phyloP scores from a whole-genome alignment of 2,888 invertebrate genomes.

The Plemyria rubiginata region DNA sequence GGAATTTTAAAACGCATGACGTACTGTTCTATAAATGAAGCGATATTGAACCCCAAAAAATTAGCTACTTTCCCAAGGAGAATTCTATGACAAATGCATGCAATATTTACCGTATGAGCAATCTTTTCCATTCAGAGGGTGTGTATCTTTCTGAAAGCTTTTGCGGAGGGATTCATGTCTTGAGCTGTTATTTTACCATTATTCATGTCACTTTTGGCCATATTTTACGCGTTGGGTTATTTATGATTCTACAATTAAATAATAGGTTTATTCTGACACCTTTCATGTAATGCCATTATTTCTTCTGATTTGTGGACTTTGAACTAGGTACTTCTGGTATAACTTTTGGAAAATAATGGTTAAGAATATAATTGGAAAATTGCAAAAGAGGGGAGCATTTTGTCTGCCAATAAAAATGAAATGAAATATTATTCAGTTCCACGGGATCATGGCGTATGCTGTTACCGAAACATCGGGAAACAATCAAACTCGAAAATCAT shows the following conservation, averaged over 20 bases:
- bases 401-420: no score
- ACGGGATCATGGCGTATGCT: no score
- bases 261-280: constrained; percentile 20
- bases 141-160: constrained; percentile 34
- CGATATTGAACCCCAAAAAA: background rate
- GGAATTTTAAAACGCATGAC: no score
- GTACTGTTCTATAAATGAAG: background rate
- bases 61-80: background rate
- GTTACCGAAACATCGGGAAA: no score
- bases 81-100: constrained; percentile 5
- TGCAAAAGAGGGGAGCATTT: no score
- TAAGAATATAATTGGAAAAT: no score
- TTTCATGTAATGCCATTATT: background rate
- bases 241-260: constrained; percentile 32
- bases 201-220: constrained; percentile 33
- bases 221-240: constrained; percentile 32
- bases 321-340: no score
- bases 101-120: constrained; percentile 17
- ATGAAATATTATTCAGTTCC: no score
- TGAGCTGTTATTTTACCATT: constrained; percentile 30
- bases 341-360: no score
- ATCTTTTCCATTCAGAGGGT: constrained; percentile 5
- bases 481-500: no score
- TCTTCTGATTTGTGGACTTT: background rate
- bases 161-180: constrained; percentile 33